Base-by-base conservation (phyloP, 2,797 vertebrate genomes). In the Chaetodon trifasciatus region DNA sequence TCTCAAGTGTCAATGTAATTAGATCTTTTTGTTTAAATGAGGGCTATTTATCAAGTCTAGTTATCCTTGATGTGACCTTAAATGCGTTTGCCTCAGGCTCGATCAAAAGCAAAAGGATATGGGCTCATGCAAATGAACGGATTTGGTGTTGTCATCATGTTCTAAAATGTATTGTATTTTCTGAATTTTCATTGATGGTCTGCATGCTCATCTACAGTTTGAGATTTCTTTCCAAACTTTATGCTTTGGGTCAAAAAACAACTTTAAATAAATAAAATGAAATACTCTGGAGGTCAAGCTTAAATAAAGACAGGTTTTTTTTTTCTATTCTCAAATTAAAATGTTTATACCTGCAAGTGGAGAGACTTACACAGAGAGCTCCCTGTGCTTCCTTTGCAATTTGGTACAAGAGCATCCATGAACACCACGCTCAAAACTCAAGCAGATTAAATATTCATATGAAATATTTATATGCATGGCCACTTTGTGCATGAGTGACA, bases 41-140 rank as follows among this genome's bases (percentile, higher is more conserved):
- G 67, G 35, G 56, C 68, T 52, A 75, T 93, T 83, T 56, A 88
- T 92, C 81, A 86, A 78, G 70, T 76, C 32, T 53, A 70, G n/a
- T 80, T 84, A 78, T 73, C 76, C 58, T 56, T 83, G 82, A 83
- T 69, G 71, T 83, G 28, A 79, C 82, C 79, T 88, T 62, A 82
- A 53, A 82, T 75, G 69, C 53, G 73, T 47, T 55, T 67, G 61
- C 73, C 76, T 73, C 39, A 70, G 79, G 67, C 63, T 71, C 9
- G 16, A 76, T 64, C 21, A 5, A 16, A 70, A 79, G n/a, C 66
- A 67, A 74, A 52, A 23, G 73, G 61, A 64, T 69, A 13, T 37
- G 16, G 13, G 16, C 63, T 63, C 3, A 40, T 13, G 39, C 19
- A 66, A 52, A 78, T 63, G 49, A 67, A 72, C 70, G 8, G 3